A percentile compares a stretch with the other conserved stretches of the same genome.
Evolutionary conservation across 2,797 vertebrate species (phyloP).

Genomic region (Euthynnus affinis): DNA sequence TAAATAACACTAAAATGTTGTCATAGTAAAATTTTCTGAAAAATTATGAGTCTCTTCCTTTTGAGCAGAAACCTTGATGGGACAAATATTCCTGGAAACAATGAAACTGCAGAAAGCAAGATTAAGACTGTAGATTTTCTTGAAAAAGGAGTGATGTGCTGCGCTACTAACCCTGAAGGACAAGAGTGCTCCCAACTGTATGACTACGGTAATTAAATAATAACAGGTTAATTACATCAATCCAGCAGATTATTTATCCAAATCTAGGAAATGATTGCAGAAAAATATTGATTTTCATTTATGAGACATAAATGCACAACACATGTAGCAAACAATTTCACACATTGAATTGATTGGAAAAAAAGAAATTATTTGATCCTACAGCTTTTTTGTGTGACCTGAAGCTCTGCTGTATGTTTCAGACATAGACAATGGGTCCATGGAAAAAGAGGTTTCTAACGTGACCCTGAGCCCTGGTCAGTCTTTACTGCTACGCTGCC

Average conservation of each 20-base stretch:
- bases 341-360: too few relatives aligned
- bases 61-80: not conserved
- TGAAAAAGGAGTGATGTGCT: conserved; percentile 78
- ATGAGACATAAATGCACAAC: too few relatives aligned
- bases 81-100: accelerated
- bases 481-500: conserved; percentile 80
- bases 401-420: conserved; percentile 29
- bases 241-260: not conserved
- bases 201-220: conserved; percentile 87
- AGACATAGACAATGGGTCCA: conserved; percentile 45
- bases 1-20: not conserved
- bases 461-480: conserved; percentile 72
- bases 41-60: not conserved
- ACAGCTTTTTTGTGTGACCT: conserved; percentile 6
- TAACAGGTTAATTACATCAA: not conserved
- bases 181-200: conserved; percentile 89
- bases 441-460: conserved; percentile 25
- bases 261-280: not conserved
- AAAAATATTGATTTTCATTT: not conserved
- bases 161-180: conserved; percentile 89
- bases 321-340: not conserved
- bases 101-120: accelerated
- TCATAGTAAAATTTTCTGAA: not conserved
- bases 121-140: accelerated
- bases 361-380: not conserved